Base-by-base conservation (phyloP, 2,888 invertebrate genomes). In the Orthosia gothica region DNA sequence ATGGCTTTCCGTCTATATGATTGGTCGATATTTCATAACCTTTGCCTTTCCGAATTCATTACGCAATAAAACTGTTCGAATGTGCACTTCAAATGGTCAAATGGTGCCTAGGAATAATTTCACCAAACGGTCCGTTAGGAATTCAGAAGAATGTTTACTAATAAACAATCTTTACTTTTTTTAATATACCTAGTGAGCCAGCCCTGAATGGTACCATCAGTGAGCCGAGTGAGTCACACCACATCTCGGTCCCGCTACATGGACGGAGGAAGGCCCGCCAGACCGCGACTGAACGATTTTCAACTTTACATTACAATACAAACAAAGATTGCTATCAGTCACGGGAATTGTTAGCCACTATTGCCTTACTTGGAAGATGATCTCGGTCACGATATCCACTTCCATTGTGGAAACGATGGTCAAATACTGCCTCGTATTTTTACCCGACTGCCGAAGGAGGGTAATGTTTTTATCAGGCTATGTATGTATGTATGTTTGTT, bases 201-300 rank as follows among this genome's bases (percentile, higher is more conserved):
- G 32, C 85, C 85, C 87, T 87, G 70, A n/a, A 64, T 54, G 65
- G 72, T 72, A 54, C 66, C 72, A 68, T 47, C 71, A 68, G 73
- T 70, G 58, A 59, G 63, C 45, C 74, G 54, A 70, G 67, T 87
- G 88, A 89, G 82, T 89, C 87, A 89, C 79, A 81, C 76, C 59
- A 78, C 77, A 79, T 81, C 84, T 76, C 68, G 67, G 79, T 89
- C 89, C 91, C 91, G 91, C 88, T 91, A 91, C 62, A 58, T 74
- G 83, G 82, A 67, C 80, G 57, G 74, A 74, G 76, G 81, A 84
- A 70, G 73, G 78, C 54, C 74, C 87, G 78, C 13, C 83, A 78
- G 89, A 89, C 87, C 90, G 88, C 74, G 85, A 88, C 89, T 76
- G 84, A 82, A 83, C 82, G 82, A 87, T 87, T 88, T 81, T 81